phyloP scores from a whole-genome alignment of 2,797 vertebrate species.

The Falco peregrinus region DNA sequence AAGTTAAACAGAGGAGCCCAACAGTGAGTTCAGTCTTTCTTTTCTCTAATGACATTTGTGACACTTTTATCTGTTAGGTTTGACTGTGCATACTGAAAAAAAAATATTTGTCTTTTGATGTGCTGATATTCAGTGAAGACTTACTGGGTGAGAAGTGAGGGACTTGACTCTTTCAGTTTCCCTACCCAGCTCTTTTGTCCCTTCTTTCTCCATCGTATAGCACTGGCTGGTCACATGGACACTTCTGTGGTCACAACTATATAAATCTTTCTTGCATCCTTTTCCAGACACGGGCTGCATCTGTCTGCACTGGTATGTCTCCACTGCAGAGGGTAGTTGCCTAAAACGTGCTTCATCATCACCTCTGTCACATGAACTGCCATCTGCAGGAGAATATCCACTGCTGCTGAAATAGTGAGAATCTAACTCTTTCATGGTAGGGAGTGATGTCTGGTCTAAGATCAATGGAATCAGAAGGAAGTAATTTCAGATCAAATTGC shows the following conservation, averaged over 20 bases:
- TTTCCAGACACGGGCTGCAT: not conserved
- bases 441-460: not conserved
- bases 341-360: not conserved
- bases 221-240: not conserved
- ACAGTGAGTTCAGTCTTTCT: conserved; percentile 80
- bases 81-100: not conserved
- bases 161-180: not conserved
- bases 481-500: not conserved
- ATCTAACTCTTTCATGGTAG: not conserved
- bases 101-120: not conserved
- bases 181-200: not conserved
- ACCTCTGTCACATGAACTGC: not conserved
- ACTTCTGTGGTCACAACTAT: not conserved
- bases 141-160: not conserved
- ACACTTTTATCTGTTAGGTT: not conserved
- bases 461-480: not conserved
- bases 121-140: not conserved
- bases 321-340: not conserved
- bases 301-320: not conserved
- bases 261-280: not conserved
- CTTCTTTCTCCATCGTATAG: not conserved
- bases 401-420: not conserved
- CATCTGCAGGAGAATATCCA: not conserved
- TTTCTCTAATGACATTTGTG: conserved; percentile 3
- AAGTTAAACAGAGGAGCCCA: conserved; percentile 89